Conservation (phyloP, 2,113 vertebrate species). For the Pyrgilauda ruficollis region DNA sequence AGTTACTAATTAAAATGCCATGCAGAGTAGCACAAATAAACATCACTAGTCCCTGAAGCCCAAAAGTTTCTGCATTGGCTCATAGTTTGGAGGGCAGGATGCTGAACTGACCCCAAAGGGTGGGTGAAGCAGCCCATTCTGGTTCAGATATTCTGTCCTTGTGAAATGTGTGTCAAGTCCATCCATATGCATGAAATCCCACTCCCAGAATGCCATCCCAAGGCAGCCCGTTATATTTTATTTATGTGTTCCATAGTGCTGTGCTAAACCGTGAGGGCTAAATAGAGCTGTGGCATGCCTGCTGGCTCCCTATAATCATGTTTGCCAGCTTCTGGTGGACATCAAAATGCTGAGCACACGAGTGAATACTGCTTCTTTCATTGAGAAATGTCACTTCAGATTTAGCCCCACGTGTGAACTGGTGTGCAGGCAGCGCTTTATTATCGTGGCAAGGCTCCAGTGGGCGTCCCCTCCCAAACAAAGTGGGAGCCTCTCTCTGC, state of each 20-base stretch:
- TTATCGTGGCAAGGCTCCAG: background rate
- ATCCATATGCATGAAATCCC: background rate
- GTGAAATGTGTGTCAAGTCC: background rate
- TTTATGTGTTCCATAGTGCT: background rate
- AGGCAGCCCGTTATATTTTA: background rate
- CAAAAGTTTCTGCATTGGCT: background rate
- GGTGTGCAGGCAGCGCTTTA: background rate
- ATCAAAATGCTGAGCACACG: slow-evolving; percentile 19
- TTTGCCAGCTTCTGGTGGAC: slow-evolving; percentile 16
- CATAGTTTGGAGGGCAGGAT: background rate
- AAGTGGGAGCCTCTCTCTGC: background rate
- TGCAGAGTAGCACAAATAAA: slow-evolving; percentile 28
- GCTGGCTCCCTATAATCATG: background rate
- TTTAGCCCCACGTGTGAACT: slow-evolving; percentile 19
- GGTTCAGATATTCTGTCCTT: background rate
- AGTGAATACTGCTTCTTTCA: slow-evolving; percentile 10
- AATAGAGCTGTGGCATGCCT: slow-evolving; percentile 51
- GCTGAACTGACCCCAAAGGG: background rate
- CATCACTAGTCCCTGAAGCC: background rate
- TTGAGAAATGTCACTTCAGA: slow-evolving; percentile 25
- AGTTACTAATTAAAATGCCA: slow-evolving; percentile 67
- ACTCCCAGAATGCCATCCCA: background rate
- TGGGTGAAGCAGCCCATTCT: background rate
- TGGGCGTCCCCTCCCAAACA: slow-evolving; percentile 26
- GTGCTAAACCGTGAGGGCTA: background rate